Conservation (phyloP, 2,113 vertebrate genomes). For the Eulacestoma nigropectus region DNA sequence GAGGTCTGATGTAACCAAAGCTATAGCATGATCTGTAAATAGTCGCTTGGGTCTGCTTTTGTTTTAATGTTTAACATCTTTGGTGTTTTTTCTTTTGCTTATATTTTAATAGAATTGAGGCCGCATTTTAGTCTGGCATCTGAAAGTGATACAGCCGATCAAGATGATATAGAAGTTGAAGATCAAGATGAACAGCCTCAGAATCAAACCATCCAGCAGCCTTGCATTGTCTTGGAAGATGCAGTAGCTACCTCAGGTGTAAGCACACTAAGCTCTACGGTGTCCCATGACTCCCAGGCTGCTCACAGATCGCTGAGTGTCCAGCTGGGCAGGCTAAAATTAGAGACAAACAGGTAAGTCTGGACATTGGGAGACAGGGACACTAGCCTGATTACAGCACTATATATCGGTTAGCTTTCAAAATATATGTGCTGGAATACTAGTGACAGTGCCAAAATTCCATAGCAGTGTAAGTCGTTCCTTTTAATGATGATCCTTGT, state of each 20-base stretch:
- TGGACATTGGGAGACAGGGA: not conserved
- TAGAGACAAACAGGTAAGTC: conserved; percentile 90
- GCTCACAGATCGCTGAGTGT: conserved; percentile 85
- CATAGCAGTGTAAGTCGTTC: not conserved
- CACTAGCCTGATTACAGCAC: not conserved
- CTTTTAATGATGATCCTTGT: not conserved
- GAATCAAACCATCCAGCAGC: conserved; percentile 72
- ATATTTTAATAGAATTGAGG: conserved; percentile 80
- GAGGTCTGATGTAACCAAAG: not conserved
- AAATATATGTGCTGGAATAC: not conserved
- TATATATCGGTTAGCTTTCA: not conserved
- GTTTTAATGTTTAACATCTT: not conserved
- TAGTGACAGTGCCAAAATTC: not conserved
- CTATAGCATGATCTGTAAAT: not conserved
- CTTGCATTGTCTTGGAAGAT: conserved; percentile 80
- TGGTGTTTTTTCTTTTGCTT: not conserved
- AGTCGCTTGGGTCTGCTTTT: not conserved
- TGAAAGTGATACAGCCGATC: conserved; percentile 93
- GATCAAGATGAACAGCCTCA: conserved; percentile 74
- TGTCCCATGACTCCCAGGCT: conserved; percentile 88
- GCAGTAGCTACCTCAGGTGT: conserved; percentile 92
- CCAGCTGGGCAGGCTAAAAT: conserved; percentile 91
- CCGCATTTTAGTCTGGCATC: conserved; percentile 96
- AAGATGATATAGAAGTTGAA: conserved; percentile 85
- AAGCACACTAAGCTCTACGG: conserved; percentile 95